Base-by-base conservation (phyloP, 2,113 vertebrate genomes). In the Pogona vitticeps region DNA sequence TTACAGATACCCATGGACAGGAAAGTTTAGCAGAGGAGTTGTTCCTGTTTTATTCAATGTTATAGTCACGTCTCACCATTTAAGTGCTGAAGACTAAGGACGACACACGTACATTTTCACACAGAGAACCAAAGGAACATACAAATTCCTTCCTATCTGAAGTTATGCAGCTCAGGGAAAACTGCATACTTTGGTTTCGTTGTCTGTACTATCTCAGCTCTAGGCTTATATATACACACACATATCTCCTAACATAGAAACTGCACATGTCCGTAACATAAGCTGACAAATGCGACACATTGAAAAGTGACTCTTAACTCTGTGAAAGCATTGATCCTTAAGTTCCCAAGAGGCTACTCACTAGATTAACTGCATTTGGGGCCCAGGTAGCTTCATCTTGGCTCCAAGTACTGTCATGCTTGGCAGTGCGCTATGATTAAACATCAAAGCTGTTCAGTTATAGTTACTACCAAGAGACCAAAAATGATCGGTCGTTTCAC, bases 241-340 rank as follows among this genome's bases (percentile, higher is more conserved):
- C 36, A 63, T 26, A 88, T 80, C 88, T 91, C 42, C 33, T 46
- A 33, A n/a, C 72, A 36, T 28, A n/a, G 6, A 90, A 26, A 21
- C 72, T 82, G 68, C 80, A 56, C 72, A 89, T 88, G 79, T 73
- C 77, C 36, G 84, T 0, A 2, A 58, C 17, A 8, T 28, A 56
- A 90, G 77, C 14, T 92, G 89, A 84, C 42, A 76, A 70, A 65
- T 8, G 9, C 6, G 17, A 5, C 6, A 68, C 56, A 13, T n/a
- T 67, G 2, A 42, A 80, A 73, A 68, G 46, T 59, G 77, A 84
- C 78, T 61, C 71, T n/a, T 56, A n/a, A 33, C 1, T 21, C 0
- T 76, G 75, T 76, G 0, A 0, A 87, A 46, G 21, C 12, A 58
- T 71, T 12, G 83, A 26, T 87, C 33, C 70, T 83, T 38, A 42